phyloP scores from a whole-genome alignment of 2,888 invertebrate genomes.

The Lepidochrysops patricia region DNA sequence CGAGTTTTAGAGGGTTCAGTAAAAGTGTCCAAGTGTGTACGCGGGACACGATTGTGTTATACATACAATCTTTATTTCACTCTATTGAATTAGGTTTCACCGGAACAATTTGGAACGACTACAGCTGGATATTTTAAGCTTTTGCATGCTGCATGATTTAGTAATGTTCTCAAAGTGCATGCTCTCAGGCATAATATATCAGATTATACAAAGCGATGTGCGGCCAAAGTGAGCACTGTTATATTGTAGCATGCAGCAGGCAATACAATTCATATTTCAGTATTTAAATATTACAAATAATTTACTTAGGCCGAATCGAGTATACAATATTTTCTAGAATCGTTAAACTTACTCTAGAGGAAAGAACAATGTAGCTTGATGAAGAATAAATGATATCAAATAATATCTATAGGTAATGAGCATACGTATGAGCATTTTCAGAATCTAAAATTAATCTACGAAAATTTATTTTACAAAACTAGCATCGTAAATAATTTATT shows the following conservation, averaged over 20 bases:
- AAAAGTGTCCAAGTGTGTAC: slow-evolving; percentile 39
- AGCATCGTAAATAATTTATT: slow-evolving; percentile 42
- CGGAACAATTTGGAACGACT: slow-evolving; percentile 20
- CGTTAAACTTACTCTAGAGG: slow-evolving; percentile 35
- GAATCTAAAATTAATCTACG: slow-evolving; percentile 46
- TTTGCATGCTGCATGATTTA: slow-evolving; percentile 71
- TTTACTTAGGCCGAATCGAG: slow-evolving; percentile 13
- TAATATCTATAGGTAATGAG: slow-evolving; percentile 33
- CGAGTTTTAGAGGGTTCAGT: slow-evolving; percentile 16
- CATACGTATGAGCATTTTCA: slow-evolving; percentile 43
- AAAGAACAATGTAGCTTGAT: slow-evolving; percentile 36
- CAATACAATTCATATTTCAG: slow-evolving; percentile 39
- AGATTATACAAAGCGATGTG: slow-evolving; percentile 24
- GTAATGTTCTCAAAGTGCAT: slow-evolving; percentile 46
- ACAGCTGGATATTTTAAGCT: slow-evolving; percentile 46
- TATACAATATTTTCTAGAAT: slow-evolving; percentile 15
- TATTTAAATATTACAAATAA: slow-evolving; percentile 20
- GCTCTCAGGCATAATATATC: slow-evolving; percentile 38
- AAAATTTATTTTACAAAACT: slow-evolving; percentile 45
- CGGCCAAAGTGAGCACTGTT: slow-evolving; percentile 33
- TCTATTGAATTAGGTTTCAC: slow-evolving; percentile 10
- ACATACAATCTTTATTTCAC: slow-evolving; percentile 16
- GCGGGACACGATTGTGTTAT: slow-evolving; percentile 28
- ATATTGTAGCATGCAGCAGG: slow-evolving; percentile 65
- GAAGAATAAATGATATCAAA: slow-evolving; percentile 29